phyloP scores from a whole-genome alignment of 2,113 vertebrate species.

The Pleuronectes platessa region DNA sequence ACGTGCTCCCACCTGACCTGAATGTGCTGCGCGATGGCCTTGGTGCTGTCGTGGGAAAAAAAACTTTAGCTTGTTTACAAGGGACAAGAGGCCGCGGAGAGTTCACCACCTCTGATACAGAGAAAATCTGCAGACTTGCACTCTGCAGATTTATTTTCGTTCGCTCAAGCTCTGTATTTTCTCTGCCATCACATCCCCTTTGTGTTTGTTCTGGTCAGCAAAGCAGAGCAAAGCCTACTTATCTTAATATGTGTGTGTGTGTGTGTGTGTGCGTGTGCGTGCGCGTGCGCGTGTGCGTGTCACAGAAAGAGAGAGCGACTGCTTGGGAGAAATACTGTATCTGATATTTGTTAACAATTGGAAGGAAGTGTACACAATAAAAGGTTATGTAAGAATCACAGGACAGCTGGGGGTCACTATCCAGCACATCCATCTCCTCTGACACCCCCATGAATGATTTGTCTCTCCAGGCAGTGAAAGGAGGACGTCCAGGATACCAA shows the following conservation, averaged over 20 bases:
- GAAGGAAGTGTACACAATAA: slow-evolving; percentile 79
- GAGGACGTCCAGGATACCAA: slow-evolving; percentile 91
- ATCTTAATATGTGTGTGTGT: slow-evolving; percentile 39
- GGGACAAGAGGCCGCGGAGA: slow-evolving; percentile 46
- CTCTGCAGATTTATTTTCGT: slow-evolving; percentile 62
- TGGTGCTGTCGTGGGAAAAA: slow-evolving; percentile 53
- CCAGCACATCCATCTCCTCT: slow-evolving; percentile 61
- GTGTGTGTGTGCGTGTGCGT: slow-evolving; percentile 17
- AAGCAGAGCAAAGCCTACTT: slow-evolving; percentile 32
- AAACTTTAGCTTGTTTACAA: slow-evolving; percentile 27
- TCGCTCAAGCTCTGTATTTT: slow-evolving; percentile 33
- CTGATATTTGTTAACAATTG: slow-evolving; percentile 57
- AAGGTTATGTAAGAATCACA: slow-evolving; percentile 75
- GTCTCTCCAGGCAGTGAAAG: slow-evolving; percentile 91
- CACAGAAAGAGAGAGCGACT: slow-evolving; percentile 1
- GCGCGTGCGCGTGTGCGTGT: slow-evolving; percentile 9
- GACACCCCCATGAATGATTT: slow-evolving; percentile 64
- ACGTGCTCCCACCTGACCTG: slow-evolving; percentile 24
- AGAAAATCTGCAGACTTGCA: slow-evolving; percentile 61
- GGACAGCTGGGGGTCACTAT: slow-evolving; percentile 69
- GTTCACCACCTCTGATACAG: slow-evolving; percentile 66
- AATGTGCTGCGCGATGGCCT: slow-evolving; percentile 19
- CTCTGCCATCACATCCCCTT: slow-evolving; percentile 32
- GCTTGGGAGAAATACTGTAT: slow-evolving; percentile 39
- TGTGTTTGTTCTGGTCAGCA: slow-evolving; percentile 60